Evolutionary conservation across 2,797 vertebrate genomes (phyloP).

Genomic region (Acridotheres tristis): DNA sequence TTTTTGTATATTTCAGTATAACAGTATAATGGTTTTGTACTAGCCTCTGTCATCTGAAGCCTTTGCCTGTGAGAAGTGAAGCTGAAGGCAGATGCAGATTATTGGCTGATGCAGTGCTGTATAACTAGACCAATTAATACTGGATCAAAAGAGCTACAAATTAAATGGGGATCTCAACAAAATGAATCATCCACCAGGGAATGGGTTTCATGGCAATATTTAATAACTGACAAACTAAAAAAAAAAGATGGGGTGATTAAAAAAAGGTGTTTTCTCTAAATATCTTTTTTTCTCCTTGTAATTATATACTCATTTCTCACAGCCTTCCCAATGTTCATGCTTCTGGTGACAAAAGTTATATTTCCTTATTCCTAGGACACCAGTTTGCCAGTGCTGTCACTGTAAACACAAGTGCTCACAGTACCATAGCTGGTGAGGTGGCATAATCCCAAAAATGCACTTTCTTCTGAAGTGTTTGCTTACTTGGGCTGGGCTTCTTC

Average conservation of each 20-base stretch:
- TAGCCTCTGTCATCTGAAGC: background rate
- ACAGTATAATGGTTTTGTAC: background rate
- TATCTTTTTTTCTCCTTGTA: background rate
- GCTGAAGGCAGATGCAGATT: background rate
- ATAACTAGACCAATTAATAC: background rate
- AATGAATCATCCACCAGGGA: background rate
- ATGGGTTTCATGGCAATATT: background rate
- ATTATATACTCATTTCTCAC: background rate
- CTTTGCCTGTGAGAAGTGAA: background rate
- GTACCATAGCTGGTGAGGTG: background rate
- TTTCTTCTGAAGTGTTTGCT: background rate
- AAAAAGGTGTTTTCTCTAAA: background rate
- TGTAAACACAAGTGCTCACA: fast-evolving
- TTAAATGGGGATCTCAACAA: background rate
- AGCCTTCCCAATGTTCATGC: background rate
- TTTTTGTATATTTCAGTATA: background rate
- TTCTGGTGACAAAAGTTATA: background rate
- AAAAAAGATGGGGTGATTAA: fast-evolving
- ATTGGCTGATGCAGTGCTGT: background rate
- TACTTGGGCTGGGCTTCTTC: background rate
- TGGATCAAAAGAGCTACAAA: constrained; percentile 4
- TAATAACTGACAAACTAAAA: background rate
- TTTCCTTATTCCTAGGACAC: background rate
- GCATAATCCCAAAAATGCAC: background rate
- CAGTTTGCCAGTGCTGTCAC: background rate